A percentile compares a stretch with the other conserved stretches of the same genome.
phyloP scores from a whole-genome alignment of 2,888 invertebrate species.

The Netelia fuscicornis region DNA sequence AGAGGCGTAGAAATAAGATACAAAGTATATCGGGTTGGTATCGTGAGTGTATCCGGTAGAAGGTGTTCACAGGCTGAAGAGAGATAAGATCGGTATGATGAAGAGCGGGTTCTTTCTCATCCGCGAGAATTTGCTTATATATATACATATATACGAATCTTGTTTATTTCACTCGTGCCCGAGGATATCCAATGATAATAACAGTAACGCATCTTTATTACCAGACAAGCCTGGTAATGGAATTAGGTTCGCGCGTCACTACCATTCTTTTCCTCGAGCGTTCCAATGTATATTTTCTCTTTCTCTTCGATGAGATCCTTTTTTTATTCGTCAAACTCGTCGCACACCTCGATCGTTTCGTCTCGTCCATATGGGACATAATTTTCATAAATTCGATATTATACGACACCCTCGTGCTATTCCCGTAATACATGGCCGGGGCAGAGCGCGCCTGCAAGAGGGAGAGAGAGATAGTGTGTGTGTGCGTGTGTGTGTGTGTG shows the following conservation, averaged over 20 bases:
- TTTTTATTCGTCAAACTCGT: conserved; percentile 38
- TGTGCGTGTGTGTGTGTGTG: neutral
- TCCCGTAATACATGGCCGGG: neutral
- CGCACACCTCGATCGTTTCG: neutral
- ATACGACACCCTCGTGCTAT: neutral
- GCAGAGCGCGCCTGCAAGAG: neutral
- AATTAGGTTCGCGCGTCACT: conserved; percentile 73
- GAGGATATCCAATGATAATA: conserved; percentile 73
- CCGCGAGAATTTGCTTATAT: conserved; percentile 59
- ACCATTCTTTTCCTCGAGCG: conserved; percentile 28
- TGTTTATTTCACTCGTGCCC: conserved; percentile 38
- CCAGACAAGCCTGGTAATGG: conserved; percentile 74
- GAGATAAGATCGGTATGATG: conserved; percentile 67
- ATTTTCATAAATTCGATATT: conserved; percentile 45
- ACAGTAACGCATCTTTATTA: conserved; percentile 76
- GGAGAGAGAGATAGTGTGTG: neutral
- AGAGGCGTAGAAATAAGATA: conserved; percentile 48
- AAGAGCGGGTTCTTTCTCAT: conserved; percentile 35
- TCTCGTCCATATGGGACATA: conserved; percentile 9
- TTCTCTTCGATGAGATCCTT: conserved; percentile 16
- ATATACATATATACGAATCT: neutral
- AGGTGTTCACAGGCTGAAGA: conserved; percentile 44
- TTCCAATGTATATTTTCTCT: conserved; percentile 11
- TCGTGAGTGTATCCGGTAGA: conserved; percentile 44
- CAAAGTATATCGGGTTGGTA: conserved; percentile 48